Evolutionary conservation across 2,888 invertebrate species (phyloP).

Genomic region (Eristalis tenax): DNA sequence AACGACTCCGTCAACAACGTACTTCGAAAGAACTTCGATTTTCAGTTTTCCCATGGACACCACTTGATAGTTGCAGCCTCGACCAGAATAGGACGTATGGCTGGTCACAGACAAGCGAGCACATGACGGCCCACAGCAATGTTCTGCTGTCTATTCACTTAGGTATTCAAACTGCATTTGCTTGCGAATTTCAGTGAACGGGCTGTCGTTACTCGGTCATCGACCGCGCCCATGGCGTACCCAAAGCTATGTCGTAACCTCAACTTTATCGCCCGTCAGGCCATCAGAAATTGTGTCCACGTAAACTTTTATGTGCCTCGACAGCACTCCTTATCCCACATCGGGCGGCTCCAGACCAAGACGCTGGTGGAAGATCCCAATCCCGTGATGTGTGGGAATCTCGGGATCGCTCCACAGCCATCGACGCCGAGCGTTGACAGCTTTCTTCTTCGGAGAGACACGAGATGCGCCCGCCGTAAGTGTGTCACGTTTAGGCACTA

Average conservation of each 20-base stretch:
- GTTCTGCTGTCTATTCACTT: neutral
- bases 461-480: neutral
- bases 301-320: neutral
- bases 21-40: too few relatives aligned
- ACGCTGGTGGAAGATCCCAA: neutral
- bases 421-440: neutral
- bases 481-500: neutral
- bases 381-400: neutral
- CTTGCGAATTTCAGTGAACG: neutral
- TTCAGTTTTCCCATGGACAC: neutral
- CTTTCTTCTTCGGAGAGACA: neutral
- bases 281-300: neutral
- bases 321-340: neutral
- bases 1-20: too few relatives aligned
- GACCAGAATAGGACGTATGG: neutral
- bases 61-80: neutral
- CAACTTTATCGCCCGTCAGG: neutral
- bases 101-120: neutral
- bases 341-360: neutral
- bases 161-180: neutral
- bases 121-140: neutral
- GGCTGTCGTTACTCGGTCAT: neutral
- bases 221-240: neutral
- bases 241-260: neutral
- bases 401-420: neutral